Evolutionary conservation across 2,797 vertebrate species (phyloP).

Genomic region (Mastacembelus armatus): DNA sequence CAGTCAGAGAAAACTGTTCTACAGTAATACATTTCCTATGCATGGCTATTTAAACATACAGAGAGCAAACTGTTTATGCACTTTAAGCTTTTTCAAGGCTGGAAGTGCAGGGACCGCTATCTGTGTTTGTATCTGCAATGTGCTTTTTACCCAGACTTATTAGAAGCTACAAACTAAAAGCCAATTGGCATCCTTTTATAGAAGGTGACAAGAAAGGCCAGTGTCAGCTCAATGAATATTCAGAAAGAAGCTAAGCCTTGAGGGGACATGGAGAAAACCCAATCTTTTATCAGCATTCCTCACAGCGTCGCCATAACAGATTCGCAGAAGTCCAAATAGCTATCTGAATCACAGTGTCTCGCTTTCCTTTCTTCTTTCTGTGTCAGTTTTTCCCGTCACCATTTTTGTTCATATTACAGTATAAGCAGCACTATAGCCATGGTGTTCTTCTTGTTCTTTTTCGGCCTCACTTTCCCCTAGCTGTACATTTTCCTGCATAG

Average conservation of each 20-base stretch:
- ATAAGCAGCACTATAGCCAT: background rate
- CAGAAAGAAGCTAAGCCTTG: constrained; percentile 69
- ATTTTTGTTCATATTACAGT: background rate
- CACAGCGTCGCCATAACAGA: constrained; percentile 49
- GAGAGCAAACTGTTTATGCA: constrained; percentile 11
- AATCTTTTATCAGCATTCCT: constrained; percentile 74
- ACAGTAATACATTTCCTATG: constrained; percentile 9
- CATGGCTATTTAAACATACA: constrained; percentile 9
- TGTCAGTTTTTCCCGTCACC: constrained; percentile 29
- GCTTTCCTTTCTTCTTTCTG: constrained; percentile 7
- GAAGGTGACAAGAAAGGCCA: constrained; percentile 65
- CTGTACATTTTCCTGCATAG: constrained; percentile 51
- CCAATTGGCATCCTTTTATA: constrained; percentile 74
- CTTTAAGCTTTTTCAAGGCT: constrained; percentile 21
- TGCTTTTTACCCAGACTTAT: constrained; percentile 59
- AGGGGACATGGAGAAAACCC: constrained; percentile 70
- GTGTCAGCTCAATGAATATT: constrained; percentile 81
- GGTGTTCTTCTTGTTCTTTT: constrained; percentile 27
- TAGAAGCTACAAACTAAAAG: constrained; percentile 74
- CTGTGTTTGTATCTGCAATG: constrained; percentile 60
- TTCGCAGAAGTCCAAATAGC: constrained; percentile 58
- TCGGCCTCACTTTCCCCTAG: constrained; percentile 29
- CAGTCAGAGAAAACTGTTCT: constrained; percentile 20
- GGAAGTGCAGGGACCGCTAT: constrained; percentile 1
- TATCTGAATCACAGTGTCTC: constrained; percentile 31